Conservation (phyloP, 2,113 vertebrate species). For the Athene noctua region DNA sequence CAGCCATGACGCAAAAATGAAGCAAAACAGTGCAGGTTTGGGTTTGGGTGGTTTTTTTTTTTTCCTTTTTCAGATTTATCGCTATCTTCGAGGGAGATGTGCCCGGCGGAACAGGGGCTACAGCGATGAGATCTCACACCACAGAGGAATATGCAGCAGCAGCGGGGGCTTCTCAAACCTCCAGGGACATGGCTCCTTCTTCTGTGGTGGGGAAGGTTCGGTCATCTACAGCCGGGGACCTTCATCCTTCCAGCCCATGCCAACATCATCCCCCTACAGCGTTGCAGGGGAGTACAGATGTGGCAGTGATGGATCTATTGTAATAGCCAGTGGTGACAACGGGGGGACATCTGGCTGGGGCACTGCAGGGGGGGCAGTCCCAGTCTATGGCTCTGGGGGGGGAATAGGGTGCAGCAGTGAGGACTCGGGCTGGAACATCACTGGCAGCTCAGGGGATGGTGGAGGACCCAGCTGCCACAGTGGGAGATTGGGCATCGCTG, state of each 20-base stretch:
- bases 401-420: background rate
- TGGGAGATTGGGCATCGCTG: background rate
- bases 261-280: background rate
- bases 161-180: rapidly evolving
- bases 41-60: background rate
- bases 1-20: rapidly evolving
- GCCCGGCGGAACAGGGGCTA: background rate
- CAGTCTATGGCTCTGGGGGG: rapidly evolving
- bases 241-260: background rate
- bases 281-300: background rate
- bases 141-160: background rate
- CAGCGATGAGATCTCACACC: background rate
- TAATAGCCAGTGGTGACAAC: background rate
- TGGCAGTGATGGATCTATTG: background rate
- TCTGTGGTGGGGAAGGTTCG: background rate
- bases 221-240: background rate
- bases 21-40: rapidly evolving
- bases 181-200: background rate
- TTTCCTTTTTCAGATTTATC: background rate
- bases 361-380: rapidly evolving
- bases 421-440: background rate
- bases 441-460: rapidly evolving
- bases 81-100: rapidly evolving
- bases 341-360: background rate
- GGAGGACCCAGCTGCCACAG: background rate